phyloP scores from a whole-genome alignment of 2,888 invertebrate species.

The Seira ritae region DNA sequence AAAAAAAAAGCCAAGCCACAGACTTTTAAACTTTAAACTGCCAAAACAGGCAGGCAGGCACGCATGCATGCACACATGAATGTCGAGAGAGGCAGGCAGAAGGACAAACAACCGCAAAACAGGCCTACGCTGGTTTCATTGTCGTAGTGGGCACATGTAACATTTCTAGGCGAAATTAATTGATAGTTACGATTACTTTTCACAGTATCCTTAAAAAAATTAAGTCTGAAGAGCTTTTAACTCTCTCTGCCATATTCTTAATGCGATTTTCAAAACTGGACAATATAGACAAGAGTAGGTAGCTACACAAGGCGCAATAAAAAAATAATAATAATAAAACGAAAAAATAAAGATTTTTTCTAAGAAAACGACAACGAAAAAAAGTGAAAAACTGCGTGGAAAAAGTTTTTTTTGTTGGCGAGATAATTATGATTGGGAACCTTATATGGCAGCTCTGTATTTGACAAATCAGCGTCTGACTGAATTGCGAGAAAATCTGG shows the following conservation, averaged over 20 bases:
- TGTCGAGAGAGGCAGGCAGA: background rate
- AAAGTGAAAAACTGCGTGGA: slow-evolving; percentile 7
- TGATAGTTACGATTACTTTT: slow-evolving; percentile 6
- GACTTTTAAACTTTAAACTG: background rate
- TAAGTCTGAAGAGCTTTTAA: background rate
- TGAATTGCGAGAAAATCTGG: slow-evolving; percentile 61
- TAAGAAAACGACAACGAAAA: slow-evolving; percentile 11
- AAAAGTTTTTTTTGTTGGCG: background rate
- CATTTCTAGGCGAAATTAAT: slow-evolving; percentile 9
- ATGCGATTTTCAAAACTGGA: background rate
- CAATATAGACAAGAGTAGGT: background rate
- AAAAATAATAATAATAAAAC: background rate
- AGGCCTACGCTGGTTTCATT: slow-evolving; percentile 30
- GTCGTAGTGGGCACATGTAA: slow-evolving; percentile 21
- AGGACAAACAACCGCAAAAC: slow-evolving; percentile 34
- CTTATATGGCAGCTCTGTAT: slow-evolving; percentile 67
- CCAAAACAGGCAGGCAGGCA: background rate
- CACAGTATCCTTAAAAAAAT: background rate
- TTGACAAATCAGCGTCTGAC: slow-evolving; percentile 58
- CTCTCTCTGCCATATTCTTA: slow-evolving; percentile 18
- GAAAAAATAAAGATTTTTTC: background rate
- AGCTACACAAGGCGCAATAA: slow-evolving; percentile 26
- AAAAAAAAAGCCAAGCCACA: background rate
- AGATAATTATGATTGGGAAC: slow-evolving; percentile 49
- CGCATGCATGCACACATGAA: no score